Evolutionary conservation across 2,797 vertebrate species (phyloP).

Genomic region (Micrastur ruficollis): DNA sequence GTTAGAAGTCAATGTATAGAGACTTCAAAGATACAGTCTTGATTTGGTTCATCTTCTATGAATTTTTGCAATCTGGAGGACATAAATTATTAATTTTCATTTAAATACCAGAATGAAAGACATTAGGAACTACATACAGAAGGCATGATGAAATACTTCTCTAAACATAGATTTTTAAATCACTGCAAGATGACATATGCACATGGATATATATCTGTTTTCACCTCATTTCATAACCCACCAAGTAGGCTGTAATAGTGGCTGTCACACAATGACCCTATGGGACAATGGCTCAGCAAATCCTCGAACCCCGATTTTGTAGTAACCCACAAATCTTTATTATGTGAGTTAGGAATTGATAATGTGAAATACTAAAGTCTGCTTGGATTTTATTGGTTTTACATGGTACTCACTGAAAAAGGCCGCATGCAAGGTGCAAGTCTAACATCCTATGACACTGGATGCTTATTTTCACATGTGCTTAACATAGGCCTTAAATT

Average conservation of each 20-base stretch:
- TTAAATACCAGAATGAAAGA: neutral
- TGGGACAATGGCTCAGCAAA: neutral
- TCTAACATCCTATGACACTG: too few relatives aligned
- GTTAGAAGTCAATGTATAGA: neutral
- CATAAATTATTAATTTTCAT: neutral
- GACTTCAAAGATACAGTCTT: neutral
- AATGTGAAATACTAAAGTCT: neutral
- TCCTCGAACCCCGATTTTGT: neutral
- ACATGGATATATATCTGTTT: neutral
- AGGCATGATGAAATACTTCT: neutral
- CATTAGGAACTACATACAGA: neutral
- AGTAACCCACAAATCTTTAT: neutral
- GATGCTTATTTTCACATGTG: neutral
- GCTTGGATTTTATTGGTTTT: neutral
- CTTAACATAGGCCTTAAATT: neutral
- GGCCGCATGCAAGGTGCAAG: neutral
- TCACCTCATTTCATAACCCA: neutral
- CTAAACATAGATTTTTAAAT: neutral
- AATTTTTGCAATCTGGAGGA: neutral
- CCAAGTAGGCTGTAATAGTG: rapidly evolving
- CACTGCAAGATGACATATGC: neutral
- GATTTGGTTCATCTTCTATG: neutral
- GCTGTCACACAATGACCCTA: neutral
- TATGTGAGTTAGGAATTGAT: neutral
- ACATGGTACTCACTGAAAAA: neutral